These are phyloP conservation scores for Glyphotaelius pellucidus DNA, from an alignment of 2,888 invertebrate species.

Conservation along the genomic window DNA sequence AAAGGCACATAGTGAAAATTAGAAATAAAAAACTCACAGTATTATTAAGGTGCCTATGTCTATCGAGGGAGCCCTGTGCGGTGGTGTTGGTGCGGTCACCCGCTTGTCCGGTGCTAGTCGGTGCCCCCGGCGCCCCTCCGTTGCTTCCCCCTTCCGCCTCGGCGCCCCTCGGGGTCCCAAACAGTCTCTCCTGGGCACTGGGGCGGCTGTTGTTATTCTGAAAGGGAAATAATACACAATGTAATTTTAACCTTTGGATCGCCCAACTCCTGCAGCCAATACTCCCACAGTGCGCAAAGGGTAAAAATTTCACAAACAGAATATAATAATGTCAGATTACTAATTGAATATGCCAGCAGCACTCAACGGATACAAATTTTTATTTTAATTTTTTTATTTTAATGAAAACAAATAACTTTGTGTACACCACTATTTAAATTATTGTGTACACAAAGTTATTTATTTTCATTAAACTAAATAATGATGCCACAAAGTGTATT, in stretches of 20 bases:
- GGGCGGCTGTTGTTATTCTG: conserved; percentile 69
- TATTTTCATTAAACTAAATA: too few relatives aligned
- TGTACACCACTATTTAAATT: too few relatives aligned
- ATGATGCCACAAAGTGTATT: too few relatives aligned
- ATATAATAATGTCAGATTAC: too few relatives aligned
- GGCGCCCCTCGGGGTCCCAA: conserved; percentile 75
- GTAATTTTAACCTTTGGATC: neutral
- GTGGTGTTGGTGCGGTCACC: conserved; percentile 74
- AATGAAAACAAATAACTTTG: too few relatives aligned
- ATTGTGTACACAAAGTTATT: too few relatives aligned
- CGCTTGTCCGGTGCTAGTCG: conserved; percentile 72
- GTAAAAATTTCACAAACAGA: too few relatives aligned
- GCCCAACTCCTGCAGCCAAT: too few relatives aligned
- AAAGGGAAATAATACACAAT: conserved; percentile 4
- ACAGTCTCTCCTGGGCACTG: conserved; percentile 84
- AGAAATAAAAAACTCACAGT: conserved; percentile 69
- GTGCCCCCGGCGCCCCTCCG: conserved; percentile 71
- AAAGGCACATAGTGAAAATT: neutral
- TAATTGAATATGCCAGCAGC: too few relatives aligned
- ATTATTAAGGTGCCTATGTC: conserved; percentile 72
- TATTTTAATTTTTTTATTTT: too few relatives aligned
- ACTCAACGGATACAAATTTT: too few relatives aligned
- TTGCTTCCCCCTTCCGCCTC: conserved; percentile 44
- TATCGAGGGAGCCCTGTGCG: conserved; percentile 77
- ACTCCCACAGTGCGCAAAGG: too few relatives aligned